A percentile compares a stretch with the other conserved stretches of the same genome.
phyloP scores from a whole-genome alignment of 2,797 vertebrate species.

The Potorous gilbertii region DNA sequence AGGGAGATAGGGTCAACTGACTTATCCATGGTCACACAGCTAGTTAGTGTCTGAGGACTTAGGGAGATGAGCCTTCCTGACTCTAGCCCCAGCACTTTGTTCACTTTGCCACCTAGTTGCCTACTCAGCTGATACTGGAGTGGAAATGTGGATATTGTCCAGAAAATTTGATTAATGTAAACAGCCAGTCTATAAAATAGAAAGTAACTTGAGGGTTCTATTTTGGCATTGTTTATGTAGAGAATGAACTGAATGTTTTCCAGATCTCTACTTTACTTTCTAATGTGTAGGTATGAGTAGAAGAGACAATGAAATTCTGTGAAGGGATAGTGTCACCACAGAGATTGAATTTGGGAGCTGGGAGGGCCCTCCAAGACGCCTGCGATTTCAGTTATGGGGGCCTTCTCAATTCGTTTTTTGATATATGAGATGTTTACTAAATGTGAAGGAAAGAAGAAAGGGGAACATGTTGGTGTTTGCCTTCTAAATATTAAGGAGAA shows the following conservation, averaged over 20 bases:
- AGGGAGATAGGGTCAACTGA: not conserved
- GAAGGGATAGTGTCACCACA: not conserved
- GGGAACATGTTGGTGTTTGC: not conserved
- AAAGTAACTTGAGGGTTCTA: not conserved
- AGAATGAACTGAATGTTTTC: constrained; percentile 13
- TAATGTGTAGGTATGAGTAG: constrained; percentile 48
- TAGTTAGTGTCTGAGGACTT: not conserved
- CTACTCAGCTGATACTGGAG: constrained; percentile 31
- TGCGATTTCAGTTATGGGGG: not conserved
- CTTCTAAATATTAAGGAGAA: constrained; percentile 32
- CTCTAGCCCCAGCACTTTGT: not conserved
- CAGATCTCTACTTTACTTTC: not conserved
- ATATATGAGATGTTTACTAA: not conserved
- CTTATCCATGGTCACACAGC: not conserved
- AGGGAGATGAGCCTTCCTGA: not conserved
- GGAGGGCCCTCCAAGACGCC: not conserved
- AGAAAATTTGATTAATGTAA: constrained; percentile 15
- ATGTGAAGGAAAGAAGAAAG: not conserved
- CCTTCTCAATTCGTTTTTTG: constrained; percentile 15
- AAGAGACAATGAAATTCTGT: constrained; percentile 68
- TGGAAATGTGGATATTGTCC: constrained; percentile 48
- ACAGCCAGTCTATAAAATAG: constrained; percentile 27
- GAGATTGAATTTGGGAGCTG: not conserved
- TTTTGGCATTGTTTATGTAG: not conserved
- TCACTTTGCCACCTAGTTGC: not conserved